Evolutionary conservation across 2,888 invertebrate species (phyloP), one percentile per base, ranked within the genome.

Genomic region (Cheilosia variabilis): DNA sequence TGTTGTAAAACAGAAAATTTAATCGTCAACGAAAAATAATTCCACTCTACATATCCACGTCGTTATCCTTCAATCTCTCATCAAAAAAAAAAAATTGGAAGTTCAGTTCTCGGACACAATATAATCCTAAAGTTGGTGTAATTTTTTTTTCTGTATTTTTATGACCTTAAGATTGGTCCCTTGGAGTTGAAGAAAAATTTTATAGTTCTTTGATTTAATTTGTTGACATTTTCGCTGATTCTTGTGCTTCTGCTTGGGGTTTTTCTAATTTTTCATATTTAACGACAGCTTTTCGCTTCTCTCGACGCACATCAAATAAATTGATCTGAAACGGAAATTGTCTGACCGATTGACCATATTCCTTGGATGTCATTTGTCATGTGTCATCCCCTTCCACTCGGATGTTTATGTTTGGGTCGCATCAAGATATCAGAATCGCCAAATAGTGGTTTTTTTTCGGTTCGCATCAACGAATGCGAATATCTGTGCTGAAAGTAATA

Each of bases 131-230:
- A 76, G 65, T 76, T 22, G 31, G 31, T 31, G 4, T 52, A 5
- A 15, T 52, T 22, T 24, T 10, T 10, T 15, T 86, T 37, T 13
- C 13, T 37, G 13, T 37, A 37, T 37, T 37, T 86, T 80, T 86
- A 86, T 62, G 60, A 17, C 69, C 58, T 24, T 43, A 66, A 76
- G 71, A 86, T 80, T 71, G 43, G 55, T 65, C 68, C 15, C 27
- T 50, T 65, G 9, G 71, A 41, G 58, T 31, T n/a, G 43, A 80
- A 80, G 65, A 80, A 71, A 76, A 47, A 45, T 86, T 86, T 81
- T 86, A 86, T 86, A 86, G 86, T 77, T 81, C 72, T 81, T 72
- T 81, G 81, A 86, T 80, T 86, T 86, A 86, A 86, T 86, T 86
- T 76, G 81, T 76, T 81, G 81, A 68, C 71, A 81, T 80, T 84